These are phyloP conservation scores for Phallusia fumigata DNA, from an alignment of 23 tunicate genomes.

Conservation along the genomic window DNA sequence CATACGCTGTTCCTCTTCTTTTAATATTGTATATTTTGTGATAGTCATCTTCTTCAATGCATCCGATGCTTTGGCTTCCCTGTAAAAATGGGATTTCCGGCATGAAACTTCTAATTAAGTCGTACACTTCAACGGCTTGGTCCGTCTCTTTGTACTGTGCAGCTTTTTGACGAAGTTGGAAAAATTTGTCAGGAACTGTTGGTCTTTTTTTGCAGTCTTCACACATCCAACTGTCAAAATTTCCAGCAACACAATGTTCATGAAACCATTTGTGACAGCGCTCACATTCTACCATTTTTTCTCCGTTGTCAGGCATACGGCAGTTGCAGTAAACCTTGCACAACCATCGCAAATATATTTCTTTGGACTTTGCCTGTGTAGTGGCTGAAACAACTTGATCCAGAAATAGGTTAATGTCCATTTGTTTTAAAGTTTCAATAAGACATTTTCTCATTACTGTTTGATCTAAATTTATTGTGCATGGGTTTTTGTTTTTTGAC, in stretches of 20 bases:
- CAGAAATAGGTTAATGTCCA: background rate
- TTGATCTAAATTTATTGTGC: background rate
- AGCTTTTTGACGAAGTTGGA: no score
- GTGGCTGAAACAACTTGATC: background rate
- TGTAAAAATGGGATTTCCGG: no score
- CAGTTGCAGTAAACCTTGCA: background rate
- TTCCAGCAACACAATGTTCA: background rate
- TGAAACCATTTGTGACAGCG: background rate
- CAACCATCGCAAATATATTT: background rate
- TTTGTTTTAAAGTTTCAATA: background rate
- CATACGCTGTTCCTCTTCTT: no score
- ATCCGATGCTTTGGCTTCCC: no score
- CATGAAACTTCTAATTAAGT: no score
- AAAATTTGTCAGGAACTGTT: no score
- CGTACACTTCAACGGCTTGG: no score
- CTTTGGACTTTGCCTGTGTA: background rate
- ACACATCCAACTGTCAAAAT: background rate
- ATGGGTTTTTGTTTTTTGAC: background rate
- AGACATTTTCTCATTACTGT: background rate
- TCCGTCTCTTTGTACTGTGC: no score
- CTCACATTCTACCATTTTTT: background rate
- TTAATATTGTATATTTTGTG: no score
- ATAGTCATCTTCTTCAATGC: no score
- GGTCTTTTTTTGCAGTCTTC: no score
- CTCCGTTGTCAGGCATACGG: background rate